Conservation (phyloP, 2,113 vertebrate genomes). For the Hyla sarda region DNA sequence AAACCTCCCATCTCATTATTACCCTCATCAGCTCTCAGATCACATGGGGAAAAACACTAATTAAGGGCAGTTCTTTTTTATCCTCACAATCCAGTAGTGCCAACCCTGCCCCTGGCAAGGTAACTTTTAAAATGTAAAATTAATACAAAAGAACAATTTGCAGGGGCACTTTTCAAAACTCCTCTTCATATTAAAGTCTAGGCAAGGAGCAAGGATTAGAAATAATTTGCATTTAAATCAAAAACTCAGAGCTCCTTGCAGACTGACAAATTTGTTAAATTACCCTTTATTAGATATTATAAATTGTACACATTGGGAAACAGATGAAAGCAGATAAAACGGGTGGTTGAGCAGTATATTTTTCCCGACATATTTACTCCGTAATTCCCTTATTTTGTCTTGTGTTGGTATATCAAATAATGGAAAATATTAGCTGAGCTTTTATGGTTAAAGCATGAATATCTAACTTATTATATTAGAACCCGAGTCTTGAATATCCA, state of each 20-base stretch:
- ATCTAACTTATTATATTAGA: background rate
- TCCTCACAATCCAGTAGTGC: slow-evolving; percentile 64
- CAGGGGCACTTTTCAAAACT: slow-evolving; percentile 67
- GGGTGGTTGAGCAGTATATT: background rate
- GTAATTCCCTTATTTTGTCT: slow-evolving; percentile 1
- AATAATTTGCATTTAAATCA: slow-evolving; percentile 55
- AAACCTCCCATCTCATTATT: slow-evolving; percentile 65
- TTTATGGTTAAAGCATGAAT: background rate
- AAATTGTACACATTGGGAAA: slow-evolving; percentile 60
- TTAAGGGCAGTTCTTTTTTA: slow-evolving; percentile 70
- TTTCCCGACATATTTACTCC: background rate
- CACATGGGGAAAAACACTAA: slow-evolving; percentile 66
- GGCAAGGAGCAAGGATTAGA: slow-evolving; percentile 52
- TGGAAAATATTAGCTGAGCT: background rate
- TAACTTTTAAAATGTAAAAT: slow-evolving; percentile 71
- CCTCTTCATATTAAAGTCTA: slow-evolving; percentile 61
- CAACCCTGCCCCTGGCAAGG: slow-evolving; percentile 74
- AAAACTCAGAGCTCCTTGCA: slow-evolving; percentile 50
- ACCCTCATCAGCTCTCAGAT: slow-evolving; percentile 66
- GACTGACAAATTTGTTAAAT: slow-evolving; percentile 66
- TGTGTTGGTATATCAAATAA: background rate
- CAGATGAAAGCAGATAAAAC: background rate
- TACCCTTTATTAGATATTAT: slow-evolving; percentile 65
- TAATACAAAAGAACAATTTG: slow-evolving; percentile 68
- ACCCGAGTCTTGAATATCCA: background rate